A percentile compares a stretch with the other conserved stretches of the same genome.
phyloP scores from a whole-genome alignment of 2,888 invertebrate species.

The Pollenia labialis region DNA sequence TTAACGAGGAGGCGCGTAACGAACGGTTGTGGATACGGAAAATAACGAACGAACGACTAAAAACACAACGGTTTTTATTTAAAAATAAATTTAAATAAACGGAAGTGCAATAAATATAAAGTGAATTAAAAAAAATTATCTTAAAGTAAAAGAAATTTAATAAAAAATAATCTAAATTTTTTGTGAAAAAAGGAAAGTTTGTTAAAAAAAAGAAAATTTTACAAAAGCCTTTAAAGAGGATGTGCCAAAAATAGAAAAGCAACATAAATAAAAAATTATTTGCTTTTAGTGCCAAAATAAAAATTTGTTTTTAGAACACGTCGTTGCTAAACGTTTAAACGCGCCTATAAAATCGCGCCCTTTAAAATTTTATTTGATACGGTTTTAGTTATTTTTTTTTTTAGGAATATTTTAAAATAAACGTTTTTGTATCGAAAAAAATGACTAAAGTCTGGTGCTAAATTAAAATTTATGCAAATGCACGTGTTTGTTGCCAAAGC shows the following conservation, averaged over 20 bases:
- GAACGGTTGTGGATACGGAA: constrained; percentile 72
- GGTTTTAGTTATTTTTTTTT: constrained; percentile 41
- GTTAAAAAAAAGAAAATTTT: constrained; percentile 55
- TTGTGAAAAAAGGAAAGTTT: constrained; percentile 57
- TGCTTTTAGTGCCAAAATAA: constrained; percentile 56
- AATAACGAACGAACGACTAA: constrained; percentile 48
- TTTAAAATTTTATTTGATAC: constrained; percentile 60
- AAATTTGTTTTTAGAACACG: constrained; percentile 54
- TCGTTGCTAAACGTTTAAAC: constrained; percentile 38
- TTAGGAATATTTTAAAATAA: constrained; percentile 27
- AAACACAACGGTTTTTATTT: constrained; percentile 55
- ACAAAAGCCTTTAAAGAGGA: constrained; percentile 56
- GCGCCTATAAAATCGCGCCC: constrained; percentile 73
- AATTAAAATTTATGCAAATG: constrained; percentile 69
- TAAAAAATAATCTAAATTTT: constrained; percentile 41
- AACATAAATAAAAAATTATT: constrained; percentile 1
- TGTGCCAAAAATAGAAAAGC: constrained; percentile 64
- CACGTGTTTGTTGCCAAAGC: constrained; percentile 72
- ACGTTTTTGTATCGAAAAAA: constrained; percentile 30
- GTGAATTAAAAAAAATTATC: constrained; percentile 7
- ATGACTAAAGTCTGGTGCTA: constrained; percentile 58
- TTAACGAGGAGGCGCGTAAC: constrained; percentile 72
- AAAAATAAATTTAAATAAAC: constrained; percentile 33
- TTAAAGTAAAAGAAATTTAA: constrained; percentile 39
- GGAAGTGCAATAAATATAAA: constrained; percentile 61